phyloP scores from a whole-genome alignment of 2,797 vertebrate species.

The Cyclura pinguis region DNA sequence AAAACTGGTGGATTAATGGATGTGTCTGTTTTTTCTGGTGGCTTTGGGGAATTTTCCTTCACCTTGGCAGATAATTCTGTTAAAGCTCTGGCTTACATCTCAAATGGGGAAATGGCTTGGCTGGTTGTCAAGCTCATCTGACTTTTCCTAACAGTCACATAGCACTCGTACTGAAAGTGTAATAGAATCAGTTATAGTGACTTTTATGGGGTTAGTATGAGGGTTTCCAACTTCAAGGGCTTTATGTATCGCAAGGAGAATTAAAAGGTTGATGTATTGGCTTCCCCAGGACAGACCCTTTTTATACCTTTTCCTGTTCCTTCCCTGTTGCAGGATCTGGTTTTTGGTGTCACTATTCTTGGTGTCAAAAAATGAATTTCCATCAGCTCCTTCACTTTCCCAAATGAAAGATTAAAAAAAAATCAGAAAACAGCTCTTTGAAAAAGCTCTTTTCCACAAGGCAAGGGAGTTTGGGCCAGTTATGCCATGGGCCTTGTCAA shows the following conservation, averaged over 20 bases:
- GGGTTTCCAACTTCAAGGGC: not conserved
- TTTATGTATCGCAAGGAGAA: not conserved
- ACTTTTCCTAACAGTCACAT: not conserved
- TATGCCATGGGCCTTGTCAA: not conserved
- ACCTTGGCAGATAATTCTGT: no score
- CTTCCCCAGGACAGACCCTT: not conserved
- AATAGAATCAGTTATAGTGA: not conserved
- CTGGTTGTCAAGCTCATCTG: no score
- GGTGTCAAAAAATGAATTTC: not conserved
- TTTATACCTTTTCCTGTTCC: no score
- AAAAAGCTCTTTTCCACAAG: not conserved
- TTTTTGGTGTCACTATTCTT: not conserved
- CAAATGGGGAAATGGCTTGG: no score
- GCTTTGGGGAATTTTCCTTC: no score
- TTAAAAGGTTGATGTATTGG: not conserved
- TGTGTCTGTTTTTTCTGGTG: no score
- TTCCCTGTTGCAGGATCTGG: not conserved
- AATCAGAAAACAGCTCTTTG: not conserved
- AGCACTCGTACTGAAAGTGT: not conserved
- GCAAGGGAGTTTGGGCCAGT: not conserved
- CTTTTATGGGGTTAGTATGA: not conserved
- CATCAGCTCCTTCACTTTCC: not conserved
- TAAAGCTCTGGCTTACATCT: no score
- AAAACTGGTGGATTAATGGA: no score
- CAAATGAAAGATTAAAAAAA: not conserved